These are phyloP conservation scores for Tychaedon coryphoeus DNA, from an alignment of 2,113 vertebrate genomes.

Conservation along the genomic window DNA sequence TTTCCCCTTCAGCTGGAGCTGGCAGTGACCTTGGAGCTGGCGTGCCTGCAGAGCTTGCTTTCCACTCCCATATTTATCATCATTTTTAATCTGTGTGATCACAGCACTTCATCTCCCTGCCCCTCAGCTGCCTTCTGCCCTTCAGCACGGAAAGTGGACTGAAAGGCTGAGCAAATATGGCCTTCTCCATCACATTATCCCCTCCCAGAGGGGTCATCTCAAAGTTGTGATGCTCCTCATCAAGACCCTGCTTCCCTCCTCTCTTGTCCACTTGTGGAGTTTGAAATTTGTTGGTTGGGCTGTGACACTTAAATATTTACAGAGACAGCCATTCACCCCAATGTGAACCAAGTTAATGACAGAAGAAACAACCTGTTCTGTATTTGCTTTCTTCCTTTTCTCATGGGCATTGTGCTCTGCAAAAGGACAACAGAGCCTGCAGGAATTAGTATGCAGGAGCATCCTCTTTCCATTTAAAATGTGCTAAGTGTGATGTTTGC, in stretches of 20 bases:
- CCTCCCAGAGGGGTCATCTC: not conserved
- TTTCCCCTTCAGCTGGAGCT: slow-evolving; percentile 37
- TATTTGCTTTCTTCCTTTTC: not conserved
- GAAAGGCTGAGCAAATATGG: not conserved
- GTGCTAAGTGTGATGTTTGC: slow-evolving; percentile 20
- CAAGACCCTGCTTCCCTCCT: not conserved
- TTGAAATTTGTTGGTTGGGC: not conserved
- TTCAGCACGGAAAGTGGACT: not conserved
- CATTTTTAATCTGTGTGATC: slow-evolving; percentile 38
- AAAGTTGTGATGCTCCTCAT: not conserved
- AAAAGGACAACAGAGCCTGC: not conserved
- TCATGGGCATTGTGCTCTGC: not conserved
- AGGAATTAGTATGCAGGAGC: slow-evolving; percentile 33
- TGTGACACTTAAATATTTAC: not conserved
- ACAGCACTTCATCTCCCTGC: not conserved
- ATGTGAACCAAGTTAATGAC: not conserved
- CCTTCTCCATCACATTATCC: not conserved
- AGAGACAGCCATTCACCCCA: not conserved
- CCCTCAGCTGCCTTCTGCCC: slow-evolving; percentile 28
- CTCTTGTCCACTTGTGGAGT: not conserved
- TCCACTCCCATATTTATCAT: slow-evolving; percentile 19
- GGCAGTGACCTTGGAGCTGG: slow-evolving; percentile 30
- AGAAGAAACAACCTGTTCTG: not conserved
- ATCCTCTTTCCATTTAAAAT: slow-evolving; percentile 9
- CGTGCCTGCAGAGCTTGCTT: not conserved